Evolutionary conservation across 2,888 invertebrate genomes (phyloP).

Genomic region (Apocheima hispidaria): DNA sequence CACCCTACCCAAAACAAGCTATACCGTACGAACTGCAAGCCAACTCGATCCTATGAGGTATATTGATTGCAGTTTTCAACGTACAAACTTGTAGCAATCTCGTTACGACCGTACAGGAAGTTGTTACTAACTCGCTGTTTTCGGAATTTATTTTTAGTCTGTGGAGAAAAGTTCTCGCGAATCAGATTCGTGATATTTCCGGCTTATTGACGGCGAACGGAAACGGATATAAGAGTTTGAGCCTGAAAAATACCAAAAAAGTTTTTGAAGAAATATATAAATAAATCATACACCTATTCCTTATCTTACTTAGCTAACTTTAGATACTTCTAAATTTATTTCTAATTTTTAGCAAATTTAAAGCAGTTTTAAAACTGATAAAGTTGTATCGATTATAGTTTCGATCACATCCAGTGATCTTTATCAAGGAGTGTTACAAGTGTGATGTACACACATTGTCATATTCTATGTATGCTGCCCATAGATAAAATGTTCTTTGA

Average conservation of each 20-base stretch:
- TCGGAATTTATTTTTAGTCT: neutral
- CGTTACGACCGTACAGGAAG: constrained; percentile 13
- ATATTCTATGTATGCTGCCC: too few relatives aligned
- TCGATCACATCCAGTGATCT: too few relatives aligned
- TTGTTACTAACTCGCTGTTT: neutral
- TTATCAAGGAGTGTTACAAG: too few relatives aligned
- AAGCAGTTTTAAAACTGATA: too few relatives aligned
- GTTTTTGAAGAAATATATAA: too few relatives aligned
- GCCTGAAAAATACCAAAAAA: too few relatives aligned
- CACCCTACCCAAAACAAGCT: constrained; percentile 12
- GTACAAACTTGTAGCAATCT: constrained; percentile 23
- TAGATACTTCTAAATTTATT: too few relatives aligned
- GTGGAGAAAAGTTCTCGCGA: neutral
- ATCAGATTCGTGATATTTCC: neutral
- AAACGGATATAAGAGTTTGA: neutral
- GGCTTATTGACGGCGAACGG: neutral
- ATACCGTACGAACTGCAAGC: neutral
- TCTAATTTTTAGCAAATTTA: too few relatives aligned
- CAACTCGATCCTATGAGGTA: constrained; percentile 15
- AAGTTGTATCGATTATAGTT: too few relatives aligned
- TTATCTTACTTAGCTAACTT: too few relatives aligned
- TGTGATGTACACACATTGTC: too few relatives aligned
- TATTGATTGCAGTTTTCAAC: constrained; percentile 28
- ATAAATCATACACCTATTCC: neutral
- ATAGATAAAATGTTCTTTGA: too few relatives aligned